phyloP scores from a whole-genome alignment of 2,797 vertebrate genomes.

The Sorex maritimensis region DNA sequence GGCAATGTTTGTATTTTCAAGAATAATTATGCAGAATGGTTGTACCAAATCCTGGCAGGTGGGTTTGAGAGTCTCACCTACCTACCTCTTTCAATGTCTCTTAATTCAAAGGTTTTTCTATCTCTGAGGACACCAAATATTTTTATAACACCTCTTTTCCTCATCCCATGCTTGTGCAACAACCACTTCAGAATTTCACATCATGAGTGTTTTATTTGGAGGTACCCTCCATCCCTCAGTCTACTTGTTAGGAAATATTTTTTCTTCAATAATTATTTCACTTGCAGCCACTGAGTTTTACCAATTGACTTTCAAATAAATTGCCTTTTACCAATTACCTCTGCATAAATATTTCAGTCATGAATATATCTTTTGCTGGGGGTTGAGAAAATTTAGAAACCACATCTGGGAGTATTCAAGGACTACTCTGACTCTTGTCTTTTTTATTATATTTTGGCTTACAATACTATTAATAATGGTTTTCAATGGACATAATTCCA shows the following conservation, averaged over 20 bases:
- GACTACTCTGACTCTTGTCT: too few species aligned
- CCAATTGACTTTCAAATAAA: neutral
- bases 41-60: slow-evolving; percentile 79
- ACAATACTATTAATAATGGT: too few species aligned
- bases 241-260: neutral
- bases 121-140: neutral
- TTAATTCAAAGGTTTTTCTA: neutral
- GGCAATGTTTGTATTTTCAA: slow-evolving; percentile 80
- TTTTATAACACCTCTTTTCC: neutral
- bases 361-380: neutral
- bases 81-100: neutral
- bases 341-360: neutral
- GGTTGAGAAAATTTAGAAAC: neutral
- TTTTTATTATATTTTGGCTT: too few species aligned
- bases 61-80: slow-evolving; percentile 67
- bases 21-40: slow-evolving; percentile 72
- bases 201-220: neutral
- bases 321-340: neutral
- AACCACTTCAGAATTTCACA: neutral
- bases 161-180: neutral
- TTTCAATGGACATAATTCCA: too few species aligned
- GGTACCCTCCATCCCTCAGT: neutral
- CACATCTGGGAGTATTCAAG: neutral
- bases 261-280: neutral
- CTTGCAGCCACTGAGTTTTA: neutral